phyloP scores from a whole-genome alignment of 2,888 invertebrate genomes.

The Venusia cambrica region DNA sequence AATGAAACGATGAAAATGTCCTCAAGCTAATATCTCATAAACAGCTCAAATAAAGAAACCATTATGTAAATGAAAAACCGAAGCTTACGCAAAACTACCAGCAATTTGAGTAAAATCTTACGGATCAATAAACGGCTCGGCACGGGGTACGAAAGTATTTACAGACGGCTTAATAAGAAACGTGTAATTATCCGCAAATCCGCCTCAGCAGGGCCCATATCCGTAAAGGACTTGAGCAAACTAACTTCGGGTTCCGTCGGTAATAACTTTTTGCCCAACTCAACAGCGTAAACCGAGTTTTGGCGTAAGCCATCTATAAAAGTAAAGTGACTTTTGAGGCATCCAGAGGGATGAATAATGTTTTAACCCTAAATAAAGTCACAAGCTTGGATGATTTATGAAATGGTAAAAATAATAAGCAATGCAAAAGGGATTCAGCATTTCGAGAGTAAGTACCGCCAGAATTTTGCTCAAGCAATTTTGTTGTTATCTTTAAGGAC shows the following conservation, averaged over 20 bases:
- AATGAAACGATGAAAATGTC: no score
- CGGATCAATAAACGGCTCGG: slow-evolving; percentile 12
- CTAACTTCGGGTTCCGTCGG: slow-evolving; percentile 46
- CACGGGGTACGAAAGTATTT: slow-evolving; percentile 45
- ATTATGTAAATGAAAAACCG: no score
- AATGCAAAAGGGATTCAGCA: slow-evolving; percentile 12
- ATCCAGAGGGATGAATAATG: slow-evolving; percentile 31
- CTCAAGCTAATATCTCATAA: no score
- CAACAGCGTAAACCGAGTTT: slow-evolving; percentile 35
- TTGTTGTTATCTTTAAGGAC: no score
- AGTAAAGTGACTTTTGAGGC: slow-evolving; percentile 31
- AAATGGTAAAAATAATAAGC: slow-evolving; percentile 25
- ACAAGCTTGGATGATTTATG: slow-evolving; percentile 25
- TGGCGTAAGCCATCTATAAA: slow-evolving; percentile 36
- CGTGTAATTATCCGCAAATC: slow-evolving; percentile 63
- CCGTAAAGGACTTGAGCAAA: slow-evolving; percentile 58
- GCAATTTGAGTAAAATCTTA: slow-evolving; percentile 9
- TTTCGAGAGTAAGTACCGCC: slow-evolving; percentile 10
- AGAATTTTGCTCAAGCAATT: slow-evolving; percentile 3
- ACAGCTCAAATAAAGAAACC: no score
- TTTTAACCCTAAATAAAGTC: slow-evolving; percentile 31
- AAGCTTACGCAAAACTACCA: slow-evolving; percentile 11
- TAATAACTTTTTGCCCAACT: slow-evolving; percentile 52
- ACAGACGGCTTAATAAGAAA: slow-evolving; percentile 61
- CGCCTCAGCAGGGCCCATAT: slow-evolving; percentile 37